Percentiles rank a stretch among this genome's conserved stretches.
Evolutionary conservation across 2,113 vertebrate species (phyloP).

Genomic region (Dipodomys spectabilis): DNA sequence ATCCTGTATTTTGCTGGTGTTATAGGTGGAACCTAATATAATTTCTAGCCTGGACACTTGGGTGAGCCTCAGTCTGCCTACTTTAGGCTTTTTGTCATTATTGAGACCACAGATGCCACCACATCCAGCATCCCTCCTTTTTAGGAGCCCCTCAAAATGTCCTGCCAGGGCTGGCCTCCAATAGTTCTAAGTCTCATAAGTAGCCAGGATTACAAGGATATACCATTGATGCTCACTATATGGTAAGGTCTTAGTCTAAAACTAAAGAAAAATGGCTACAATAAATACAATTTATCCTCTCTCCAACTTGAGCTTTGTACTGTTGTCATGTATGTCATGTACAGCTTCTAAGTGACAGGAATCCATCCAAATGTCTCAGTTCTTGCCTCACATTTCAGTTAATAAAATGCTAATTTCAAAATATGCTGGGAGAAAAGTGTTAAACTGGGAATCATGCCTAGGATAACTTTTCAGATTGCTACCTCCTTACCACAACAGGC

Average conservation of each 20-base stretch:
- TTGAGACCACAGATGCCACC: too few species aligned
- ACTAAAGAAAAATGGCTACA: not conserved
- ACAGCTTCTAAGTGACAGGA: not conserved
- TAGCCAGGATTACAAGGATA: too few species aligned
- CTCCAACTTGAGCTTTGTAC: not conserved
- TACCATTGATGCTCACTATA: too few species aligned
- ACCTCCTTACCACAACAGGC: not conserved
- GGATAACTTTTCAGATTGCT: not conserved
- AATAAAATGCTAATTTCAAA: constrained; percentile 50
- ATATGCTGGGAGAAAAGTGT: not conserved
- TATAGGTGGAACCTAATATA: too few species aligned
- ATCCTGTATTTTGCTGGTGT: too few species aligned
- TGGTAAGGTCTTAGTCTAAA: not conserved
- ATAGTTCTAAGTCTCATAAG: too few species aligned
- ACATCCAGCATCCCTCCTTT: too few species aligned
- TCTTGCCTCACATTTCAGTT: not conserved
- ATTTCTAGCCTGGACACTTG: too few species aligned
- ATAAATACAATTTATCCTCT: not conserved
- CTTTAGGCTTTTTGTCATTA: too few species aligned
- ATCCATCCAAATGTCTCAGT: not conserved
- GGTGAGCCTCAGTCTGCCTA: too few species aligned
- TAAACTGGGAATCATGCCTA: not conserved
- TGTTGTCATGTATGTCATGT: not conserved
- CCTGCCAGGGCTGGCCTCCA: too few species aligned
- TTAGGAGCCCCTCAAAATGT: too few species aligned